Evolutionary conservation across 2,797 vertebrate genomes (phyloP).

Genomic region (Labeo calbasu): DNA sequence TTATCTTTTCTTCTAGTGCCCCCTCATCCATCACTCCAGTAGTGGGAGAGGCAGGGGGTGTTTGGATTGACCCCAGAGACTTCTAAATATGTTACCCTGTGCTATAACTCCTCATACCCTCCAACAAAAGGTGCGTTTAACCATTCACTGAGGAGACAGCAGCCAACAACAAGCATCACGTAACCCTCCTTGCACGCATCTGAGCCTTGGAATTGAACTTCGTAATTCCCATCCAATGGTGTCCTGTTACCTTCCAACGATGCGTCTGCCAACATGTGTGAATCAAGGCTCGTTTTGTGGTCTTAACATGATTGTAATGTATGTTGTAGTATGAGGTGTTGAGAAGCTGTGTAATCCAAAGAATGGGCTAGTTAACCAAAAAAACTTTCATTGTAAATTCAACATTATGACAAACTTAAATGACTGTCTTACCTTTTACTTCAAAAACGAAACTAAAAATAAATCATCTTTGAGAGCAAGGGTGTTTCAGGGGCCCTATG

Average conservation of each 20-base stretch:
- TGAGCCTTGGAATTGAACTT: not conserved
- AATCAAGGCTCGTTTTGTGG: not conserved
- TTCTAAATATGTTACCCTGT: slow-evolving; percentile 48
- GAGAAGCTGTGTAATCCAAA: not conserved
- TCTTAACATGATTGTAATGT: not conserved
- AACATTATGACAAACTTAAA: not conserved
- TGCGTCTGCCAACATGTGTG: not conserved
- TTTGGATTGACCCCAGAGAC: slow-evolving; percentile 48
- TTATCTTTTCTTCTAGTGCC: slow-evolving; percentile 28
- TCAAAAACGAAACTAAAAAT: too few relatives aligned
- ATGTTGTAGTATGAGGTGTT: not conserved
- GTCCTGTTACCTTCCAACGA: not conserved
- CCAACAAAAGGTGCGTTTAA: slow-evolving; percentile 34
- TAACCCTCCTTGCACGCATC: slow-evolving; percentile 17
- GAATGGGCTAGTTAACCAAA: not conserved
- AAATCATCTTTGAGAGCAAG: too few relatives aligned
- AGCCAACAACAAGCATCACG: slow-evolving; percentile 1
- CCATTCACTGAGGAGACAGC: slow-evolving; percentile 8
- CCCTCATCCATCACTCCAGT: slow-evolving; percentile 56
- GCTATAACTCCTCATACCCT: slow-evolving; percentile 39
- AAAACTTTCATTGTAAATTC: not conserved
- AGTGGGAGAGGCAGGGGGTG: slow-evolving; percentile 46
- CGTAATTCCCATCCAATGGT: not conserved
- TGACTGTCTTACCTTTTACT: too few relatives aligned
- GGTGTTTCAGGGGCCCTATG: too few relatives aligned